Base-by-base conservation (phyloP, 2,888 invertebrate genomes). In the Euplexia lucipara region DNA sequence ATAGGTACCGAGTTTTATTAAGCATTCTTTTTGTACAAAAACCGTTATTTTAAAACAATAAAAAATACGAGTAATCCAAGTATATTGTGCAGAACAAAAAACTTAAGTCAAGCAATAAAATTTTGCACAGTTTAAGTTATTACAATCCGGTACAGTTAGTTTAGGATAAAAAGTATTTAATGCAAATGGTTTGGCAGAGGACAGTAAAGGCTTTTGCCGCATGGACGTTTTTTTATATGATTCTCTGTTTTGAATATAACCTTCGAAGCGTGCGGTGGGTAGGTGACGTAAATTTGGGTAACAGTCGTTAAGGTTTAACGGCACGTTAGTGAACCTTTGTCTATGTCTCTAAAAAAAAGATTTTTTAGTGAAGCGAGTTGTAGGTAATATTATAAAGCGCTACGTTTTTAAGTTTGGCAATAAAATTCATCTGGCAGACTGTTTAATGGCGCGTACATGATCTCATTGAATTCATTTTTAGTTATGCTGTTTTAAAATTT, bases 121-220 rank as follows among this genome's bases (percentile, higher is more conserved):
- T 81, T 85, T 78, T 61, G 70, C 75, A 74, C 52, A 79, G 77
- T 49, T 34, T 54, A 48, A 44, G 54, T 68, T 72, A 61, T 73
- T 81, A 82, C 78, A 80, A 81, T 82, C 20, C 54, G 58, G 53
- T 83, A 83, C 85, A 80, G 86, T 86, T 86, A 86, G 68, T 70
- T 74, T 69, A 60, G 48, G 42, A 57, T 70, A 49, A 66, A 69
- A 59, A 71, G 54, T 57, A 52, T 75, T 75, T 49, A 68, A 73
- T 64, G 70, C 59, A 70, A 66, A 75, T 60, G 34, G 51, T 70
- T 61, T 71, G 54, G 18, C 48, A 30, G 57, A 52, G 32, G 65
- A 59, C 32, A 45, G 18, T 59, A 67, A 74, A 65, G 78, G 78
- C 61, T 5, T 59, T 56, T 60, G 45, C 60, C 65, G 61, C 53